Evolutionary conservation across 1,140 invertebrate species (phyloP), one percentile per base, ranked within the genome.

Genomic region (Copidosoma floridanum): DNA sequence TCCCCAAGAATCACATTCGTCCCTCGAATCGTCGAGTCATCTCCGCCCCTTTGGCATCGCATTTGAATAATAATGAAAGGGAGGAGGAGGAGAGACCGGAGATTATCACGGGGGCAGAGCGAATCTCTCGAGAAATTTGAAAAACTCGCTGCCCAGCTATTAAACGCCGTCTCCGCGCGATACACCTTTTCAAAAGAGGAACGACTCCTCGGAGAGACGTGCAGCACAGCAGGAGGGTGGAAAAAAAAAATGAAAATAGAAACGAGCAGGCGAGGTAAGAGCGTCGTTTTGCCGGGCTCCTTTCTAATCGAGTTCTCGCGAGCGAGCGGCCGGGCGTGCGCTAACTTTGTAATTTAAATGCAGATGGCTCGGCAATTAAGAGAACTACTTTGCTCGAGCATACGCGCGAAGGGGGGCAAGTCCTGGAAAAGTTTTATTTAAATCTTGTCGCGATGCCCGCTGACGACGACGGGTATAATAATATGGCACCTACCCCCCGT

Each of bases 271-370:
- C 46, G 23, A 48, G 18, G 46, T 24, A 8, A 29, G 29, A 29
- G 16, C 27, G 24, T n/a, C 11, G 43, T 29, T 12, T 23, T 35
- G 20, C 56, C 3, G 43, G 4, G 27, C 40, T 46, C 44, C 54
- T 57, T 55, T 55, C 55, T 64, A 54, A 59, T 64, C 55, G 51
- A 54, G 57, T 64, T 60, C 50, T 47, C 38, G 27, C 46, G 48
- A 43, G 24, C 53, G 38, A 46, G 38, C 55, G 24, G 46, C 24
- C 53, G 38, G 48, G 40, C 57, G 24, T 12, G 24, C 40, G 46
- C 60, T 62, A 61, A 65, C 58, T 53, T 65, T 61, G 57, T 57
- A 53, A 65, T 65, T 57, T 57, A 65, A 65, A 61, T 53, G 54
- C 63, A 65, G 57, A 61, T 61, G 63, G 57, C 48, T 44, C 52